Percentiles rank a stretch among this genome's conserved stretches.
Conservation (phyloP, 2,113 vertebrate genomes). For the Labeo rohita region DNA sequence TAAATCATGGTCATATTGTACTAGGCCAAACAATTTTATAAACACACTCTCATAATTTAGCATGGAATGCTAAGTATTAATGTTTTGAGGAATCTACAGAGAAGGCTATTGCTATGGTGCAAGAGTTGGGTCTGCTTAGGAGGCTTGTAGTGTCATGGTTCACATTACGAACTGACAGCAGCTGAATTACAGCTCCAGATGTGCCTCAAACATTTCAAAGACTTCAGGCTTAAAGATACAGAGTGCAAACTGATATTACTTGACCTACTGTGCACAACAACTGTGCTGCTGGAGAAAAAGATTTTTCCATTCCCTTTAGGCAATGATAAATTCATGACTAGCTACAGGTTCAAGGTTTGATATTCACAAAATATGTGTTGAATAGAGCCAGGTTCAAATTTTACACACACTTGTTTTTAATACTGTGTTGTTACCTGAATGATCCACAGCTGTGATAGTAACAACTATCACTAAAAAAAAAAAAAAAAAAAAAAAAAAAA, state of each 20-base stretch:
- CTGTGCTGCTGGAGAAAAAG: background rate
- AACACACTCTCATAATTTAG: background rate
- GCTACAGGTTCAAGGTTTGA: background rate
- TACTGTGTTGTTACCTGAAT: too few species aligned
- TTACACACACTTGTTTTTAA: too few species aligned
- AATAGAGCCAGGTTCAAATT: background rate
- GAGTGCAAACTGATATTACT: background rate
- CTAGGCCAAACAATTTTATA: background rate
- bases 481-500: too few species aligned
- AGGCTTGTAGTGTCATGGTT: conserved; percentile 44
- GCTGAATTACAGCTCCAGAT: conserved; percentile 51
- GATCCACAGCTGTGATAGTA: too few species aligned
- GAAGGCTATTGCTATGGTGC: conserved; percentile 6
- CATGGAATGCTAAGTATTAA: conserved; percentile 11
- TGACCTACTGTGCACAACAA: background rate
- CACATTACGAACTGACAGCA: conserved; percentile 35
- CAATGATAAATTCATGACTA: background rate
- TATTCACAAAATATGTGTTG: background rate
- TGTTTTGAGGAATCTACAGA: conserved; percentile 2
- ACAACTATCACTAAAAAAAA: too few species aligned
- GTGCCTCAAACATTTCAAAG: conserved; percentile 42
- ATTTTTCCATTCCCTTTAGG: background rate
- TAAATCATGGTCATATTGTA: background rate
- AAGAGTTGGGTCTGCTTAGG: background rate
- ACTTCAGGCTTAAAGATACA: conserved; percentile 11